These are phyloP conservation scores for Psephotus haematonotus DNA, from an alignment of 2,113 vertebrate genomes.

Conservation along the genomic window DNA sequence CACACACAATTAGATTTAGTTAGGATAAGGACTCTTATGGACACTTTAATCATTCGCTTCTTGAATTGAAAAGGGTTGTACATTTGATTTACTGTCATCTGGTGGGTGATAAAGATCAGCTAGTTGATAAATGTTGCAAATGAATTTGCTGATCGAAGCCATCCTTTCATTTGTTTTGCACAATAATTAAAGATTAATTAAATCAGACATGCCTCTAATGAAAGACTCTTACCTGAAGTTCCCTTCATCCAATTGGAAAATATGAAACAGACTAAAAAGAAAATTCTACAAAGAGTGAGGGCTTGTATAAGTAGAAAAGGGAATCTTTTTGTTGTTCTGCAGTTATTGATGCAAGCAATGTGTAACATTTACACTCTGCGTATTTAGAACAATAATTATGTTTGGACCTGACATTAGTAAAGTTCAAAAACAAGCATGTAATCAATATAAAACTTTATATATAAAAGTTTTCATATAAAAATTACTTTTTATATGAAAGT, in stretches of 20 bases:
- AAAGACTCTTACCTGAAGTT: constrained; percentile 51
- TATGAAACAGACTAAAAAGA: background rate
- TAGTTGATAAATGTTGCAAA: constrained; percentile 61
- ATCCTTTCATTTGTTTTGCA: constrained; percentile 62
- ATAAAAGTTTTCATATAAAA: too few species aligned
- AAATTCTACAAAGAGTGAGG: background rate
- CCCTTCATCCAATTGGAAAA: constrained; percentile 38
- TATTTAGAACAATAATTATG: background rate
- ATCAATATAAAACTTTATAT: background rate
- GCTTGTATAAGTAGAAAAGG: background rate
- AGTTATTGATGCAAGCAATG: background rate
- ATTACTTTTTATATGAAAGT: background rate
- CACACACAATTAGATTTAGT: constrained; percentile 60
- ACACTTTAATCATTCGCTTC: constrained; percentile 67
- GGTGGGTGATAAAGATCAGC: constrained; percentile 57
- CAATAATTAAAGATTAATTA: constrained; percentile 77
- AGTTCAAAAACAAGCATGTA: background rate
- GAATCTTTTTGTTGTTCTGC: background rate
- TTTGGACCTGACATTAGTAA: background rate
- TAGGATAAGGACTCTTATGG: constrained; percentile 27
- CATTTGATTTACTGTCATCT: constrained; percentile 71
- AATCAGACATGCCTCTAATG: constrained; percentile 62
- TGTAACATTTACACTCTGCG: background rate
- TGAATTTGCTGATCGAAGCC: constrained; percentile 60
- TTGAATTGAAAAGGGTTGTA: constrained; percentile 32